Base-by-base conservation (phyloP, 92 coral and sea anemone genomes). In the Actinernus sp. region DNA sequence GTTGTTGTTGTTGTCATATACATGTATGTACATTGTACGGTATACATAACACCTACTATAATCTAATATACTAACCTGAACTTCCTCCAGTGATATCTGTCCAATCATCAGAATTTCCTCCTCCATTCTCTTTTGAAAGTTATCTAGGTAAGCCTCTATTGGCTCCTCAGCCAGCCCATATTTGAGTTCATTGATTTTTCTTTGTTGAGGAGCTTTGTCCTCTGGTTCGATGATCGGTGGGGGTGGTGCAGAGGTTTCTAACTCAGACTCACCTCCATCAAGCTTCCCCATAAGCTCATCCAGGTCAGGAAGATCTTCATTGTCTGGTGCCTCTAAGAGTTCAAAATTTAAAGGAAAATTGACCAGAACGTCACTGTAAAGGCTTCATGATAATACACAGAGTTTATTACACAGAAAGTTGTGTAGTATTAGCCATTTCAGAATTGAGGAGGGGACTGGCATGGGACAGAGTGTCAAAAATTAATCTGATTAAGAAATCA, bases 101-200 rank as follows among this genome's bases (percentile, higher is more conserved):
- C 99, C 99, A 68, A 95, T 87, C 99, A 95, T 95, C 24, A 95
- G 76, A 5, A 95, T 74, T 47, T 95, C 99, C 11, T 95, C 99
- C 50, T 91, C 97, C 83, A 95, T 86, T 48, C 85, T 68, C 68
- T 85, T 92, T 54, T 95, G 89, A 88, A 95, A 95, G 39, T 95
- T 88, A 40, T 95, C 97, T 49, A 78, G 78, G 56, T 95, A 91
- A 10, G 77, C 64, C 20, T 79, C 84, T 19, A 95, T 86, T 32
- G 87, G 78, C 39, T 92, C 91, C 14, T 91, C 96, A 21, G 92
- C 99, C 49, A 95, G 67, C 21, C 97, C 95, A 18, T 83, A 83
- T 62, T 91, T 95, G 13, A 95, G 85, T 31, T 87, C 99, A 19
- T 95, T 90, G 2, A 95, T 79, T 23, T 86, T 85, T 12, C 81